Evolutionary conservation across 2,113 vertebrate genomes (phyloP).

Genomic region (Istiophorus platypterus): DNA sequence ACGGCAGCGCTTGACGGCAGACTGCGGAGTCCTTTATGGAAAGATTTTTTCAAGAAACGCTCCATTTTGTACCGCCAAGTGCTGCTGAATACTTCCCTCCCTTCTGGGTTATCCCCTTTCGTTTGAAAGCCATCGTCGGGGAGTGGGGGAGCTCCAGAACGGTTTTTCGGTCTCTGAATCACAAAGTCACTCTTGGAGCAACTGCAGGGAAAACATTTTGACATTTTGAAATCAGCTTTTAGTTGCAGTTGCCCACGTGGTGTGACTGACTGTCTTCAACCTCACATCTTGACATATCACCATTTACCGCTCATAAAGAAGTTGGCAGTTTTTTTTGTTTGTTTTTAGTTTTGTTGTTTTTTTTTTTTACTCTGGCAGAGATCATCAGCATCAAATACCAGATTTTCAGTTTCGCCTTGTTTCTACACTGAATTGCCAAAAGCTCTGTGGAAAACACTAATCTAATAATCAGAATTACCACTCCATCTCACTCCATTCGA

Average conservation of each 20-base stretch:
- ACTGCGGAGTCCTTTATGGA: conserved; percentile 16
- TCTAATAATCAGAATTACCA: too few relatives aligned
- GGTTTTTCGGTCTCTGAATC: not conserved
- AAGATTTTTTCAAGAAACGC: conserved; percentile 29
- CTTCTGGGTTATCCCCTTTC: not conserved
- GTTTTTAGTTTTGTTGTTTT: too few relatives aligned
- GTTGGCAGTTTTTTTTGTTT: not conserved
- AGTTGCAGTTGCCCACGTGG: not conserved
- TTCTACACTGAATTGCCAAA: not conserved
- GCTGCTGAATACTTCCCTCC: not conserved
- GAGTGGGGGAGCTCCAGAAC: not conserved
- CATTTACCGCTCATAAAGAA: not conserved
- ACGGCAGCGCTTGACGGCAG: conserved; percentile 13
- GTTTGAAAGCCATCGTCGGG: conserved; percentile 10
- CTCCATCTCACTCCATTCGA: too few relatives aligned
- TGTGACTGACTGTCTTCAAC: not conserved
- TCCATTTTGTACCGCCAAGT: conserved; percentile 20
- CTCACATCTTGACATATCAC: not conserved
- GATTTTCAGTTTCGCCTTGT: not conserved
- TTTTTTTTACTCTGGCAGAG: not conserved
- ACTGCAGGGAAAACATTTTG: not conserved
- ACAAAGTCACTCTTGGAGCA: not conserved
- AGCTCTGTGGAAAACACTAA: not conserved
- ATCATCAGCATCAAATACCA: not conserved
- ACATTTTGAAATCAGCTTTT: not conserved